Conservation (phyloP, 2,797 vertebrate genomes). For the Malurus splendens region DNA sequence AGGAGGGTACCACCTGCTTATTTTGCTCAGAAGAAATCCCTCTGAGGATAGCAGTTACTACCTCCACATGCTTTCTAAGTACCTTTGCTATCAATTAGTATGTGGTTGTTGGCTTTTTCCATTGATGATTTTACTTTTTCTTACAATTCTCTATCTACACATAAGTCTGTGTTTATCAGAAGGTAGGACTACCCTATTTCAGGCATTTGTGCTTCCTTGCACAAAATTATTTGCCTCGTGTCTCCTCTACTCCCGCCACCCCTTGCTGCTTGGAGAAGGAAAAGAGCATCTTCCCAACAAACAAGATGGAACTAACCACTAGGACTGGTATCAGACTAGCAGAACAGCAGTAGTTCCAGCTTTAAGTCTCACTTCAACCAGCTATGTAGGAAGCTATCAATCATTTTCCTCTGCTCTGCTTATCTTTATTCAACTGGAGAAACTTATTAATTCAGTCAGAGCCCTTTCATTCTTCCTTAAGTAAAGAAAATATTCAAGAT, state of each 20-base stretch:
- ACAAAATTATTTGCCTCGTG: not conserved
- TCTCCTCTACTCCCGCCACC: not conserved
- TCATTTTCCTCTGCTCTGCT: not conserved
- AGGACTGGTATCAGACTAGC: not conserved
- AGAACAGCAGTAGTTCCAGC: not conserved
- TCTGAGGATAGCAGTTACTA: not conserved
- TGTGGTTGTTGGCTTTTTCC: not conserved
- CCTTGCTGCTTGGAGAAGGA: not conserved
- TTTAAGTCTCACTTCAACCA: not conserved
- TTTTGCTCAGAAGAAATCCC: not conserved
- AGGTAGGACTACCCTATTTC: not conserved
- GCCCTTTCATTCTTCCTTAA: not conserved
- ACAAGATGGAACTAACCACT: not conserved
- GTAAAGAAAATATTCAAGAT: not conserved
- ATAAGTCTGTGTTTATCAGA: not conserved
- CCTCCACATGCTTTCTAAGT: not conserved
- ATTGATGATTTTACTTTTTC: not conserved
- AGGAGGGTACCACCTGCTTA: not conserved
- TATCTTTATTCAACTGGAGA: not conserved
- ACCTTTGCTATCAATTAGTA: not conserved
- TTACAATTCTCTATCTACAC: not conserved
- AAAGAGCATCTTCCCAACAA: not conserved
- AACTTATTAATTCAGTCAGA: not conserved
- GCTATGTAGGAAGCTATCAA: not conserved
- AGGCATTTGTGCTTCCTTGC: not conserved